A percentile compares a stretch with the other conserved stretches of the same genome.
These are phyloP conservation scores for Lissonota sp. DNA, from an alignment of 2,888 invertebrate genomes.

Conservation along the genomic window DNA sequence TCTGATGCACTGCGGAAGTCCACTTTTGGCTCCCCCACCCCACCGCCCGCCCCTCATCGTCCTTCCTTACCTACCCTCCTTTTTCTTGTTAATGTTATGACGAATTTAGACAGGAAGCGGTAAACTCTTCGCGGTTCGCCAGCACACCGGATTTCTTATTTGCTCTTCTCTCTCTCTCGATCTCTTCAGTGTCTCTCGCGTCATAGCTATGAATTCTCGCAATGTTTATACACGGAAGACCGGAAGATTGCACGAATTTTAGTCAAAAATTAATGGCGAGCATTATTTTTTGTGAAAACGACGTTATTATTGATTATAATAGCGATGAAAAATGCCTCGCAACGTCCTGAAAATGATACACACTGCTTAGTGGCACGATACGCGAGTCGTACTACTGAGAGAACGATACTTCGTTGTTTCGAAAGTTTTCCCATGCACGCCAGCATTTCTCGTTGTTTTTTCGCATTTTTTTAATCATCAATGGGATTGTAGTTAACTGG, in stretches of 20 bases:
- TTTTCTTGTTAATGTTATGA: conserved; percentile 37
- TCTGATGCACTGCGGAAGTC: conserved; percentile 51
- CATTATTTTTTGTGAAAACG: no score
- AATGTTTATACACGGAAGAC: conserved; percentile 6
- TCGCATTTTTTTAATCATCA: neutral
- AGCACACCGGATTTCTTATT: conserved; percentile 38
- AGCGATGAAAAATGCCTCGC: no score
- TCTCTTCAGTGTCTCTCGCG: conserved; percentile 13
- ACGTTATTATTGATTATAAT: no score
- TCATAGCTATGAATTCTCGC: conserved; percentile 40
- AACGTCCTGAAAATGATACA: no score
- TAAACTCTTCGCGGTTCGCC: conserved; percentile 50
- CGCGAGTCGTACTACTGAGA: no score
- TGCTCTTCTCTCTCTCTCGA: conserved; percentile 13
- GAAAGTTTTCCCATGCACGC: no score
- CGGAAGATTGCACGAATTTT: neutral
- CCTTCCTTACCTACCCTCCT: neutral
- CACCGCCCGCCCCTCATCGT: conserved; percentile 2
- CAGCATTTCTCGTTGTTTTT: neutral
- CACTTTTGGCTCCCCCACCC: conserved; percentile 40
- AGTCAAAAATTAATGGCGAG: no score
- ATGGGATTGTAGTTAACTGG: no score
- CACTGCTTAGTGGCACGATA: no score
- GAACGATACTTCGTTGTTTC: no score
- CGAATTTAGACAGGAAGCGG: conserved; percentile 61